These are phyloP conservation scores for Otus scops DNA, from an alignment of 2,797 vertebrate species.

Conservation along the genomic window DNA sequence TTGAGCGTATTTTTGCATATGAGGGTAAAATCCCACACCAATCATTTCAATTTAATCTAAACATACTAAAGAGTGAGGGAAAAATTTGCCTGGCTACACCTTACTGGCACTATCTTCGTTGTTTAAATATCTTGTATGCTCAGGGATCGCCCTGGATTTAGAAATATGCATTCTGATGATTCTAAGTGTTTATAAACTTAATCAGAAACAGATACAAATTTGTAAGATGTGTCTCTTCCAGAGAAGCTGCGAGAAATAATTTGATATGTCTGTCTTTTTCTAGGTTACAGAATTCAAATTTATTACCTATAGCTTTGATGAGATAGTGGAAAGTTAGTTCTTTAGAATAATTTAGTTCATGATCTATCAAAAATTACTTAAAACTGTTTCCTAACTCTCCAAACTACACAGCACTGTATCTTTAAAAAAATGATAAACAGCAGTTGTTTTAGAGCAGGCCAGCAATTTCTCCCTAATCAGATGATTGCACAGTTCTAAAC, in stretches of 20 bases:
- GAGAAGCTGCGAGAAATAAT: not conserved
- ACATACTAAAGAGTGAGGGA: not conserved
- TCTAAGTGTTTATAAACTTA: slow-evolving; percentile 48
- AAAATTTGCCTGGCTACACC: slow-evolving; percentile 33
- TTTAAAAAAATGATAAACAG: not conserved
- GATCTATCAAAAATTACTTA: not conserved
- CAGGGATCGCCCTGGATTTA: slow-evolving; percentile 1
- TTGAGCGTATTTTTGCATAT: not conserved
- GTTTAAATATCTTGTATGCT: not conserved
- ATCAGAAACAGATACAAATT: slow-evolving; percentile 46
- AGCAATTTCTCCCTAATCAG: slow-evolving; percentile 4
- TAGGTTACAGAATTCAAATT: not conserved
- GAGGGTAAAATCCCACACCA: not conserved
- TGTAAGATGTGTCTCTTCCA: not conserved
- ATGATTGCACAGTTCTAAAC: slow-evolving; percentile 27
- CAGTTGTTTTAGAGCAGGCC: not conserved
- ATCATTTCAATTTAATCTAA: not conserved
- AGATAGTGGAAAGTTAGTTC: not conserved
- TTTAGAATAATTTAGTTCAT: not conserved
- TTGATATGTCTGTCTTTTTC: not conserved
- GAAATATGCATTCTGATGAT: not conserved
- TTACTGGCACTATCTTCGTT: not conserved
- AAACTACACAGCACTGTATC: not conserved
- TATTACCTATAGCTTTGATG: not conserved
- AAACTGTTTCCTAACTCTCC: not conserved